These are phyloP conservation scores for Atlantisia rogersi DNA, from an alignment of 2,113 vertebrate genomes.

Conservation along the genomic window DNA sequence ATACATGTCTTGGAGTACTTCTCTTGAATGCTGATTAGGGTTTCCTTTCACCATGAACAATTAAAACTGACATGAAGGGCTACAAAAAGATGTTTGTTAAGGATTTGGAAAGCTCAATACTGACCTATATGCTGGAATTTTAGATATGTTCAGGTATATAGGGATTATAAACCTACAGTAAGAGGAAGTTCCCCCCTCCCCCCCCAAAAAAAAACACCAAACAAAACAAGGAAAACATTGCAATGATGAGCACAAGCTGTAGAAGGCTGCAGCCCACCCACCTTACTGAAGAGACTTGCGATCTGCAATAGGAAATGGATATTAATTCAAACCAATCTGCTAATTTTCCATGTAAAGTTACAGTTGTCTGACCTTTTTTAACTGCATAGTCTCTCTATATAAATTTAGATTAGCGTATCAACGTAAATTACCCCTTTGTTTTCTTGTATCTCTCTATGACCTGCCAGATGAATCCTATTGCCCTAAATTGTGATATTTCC, in stretches of 20 bases:
- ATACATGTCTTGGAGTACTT: slow-evolving; percentile 5
- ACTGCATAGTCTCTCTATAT: background rate
- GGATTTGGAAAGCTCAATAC: background rate
- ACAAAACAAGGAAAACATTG: background rate
- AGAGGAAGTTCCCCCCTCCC: background rate
- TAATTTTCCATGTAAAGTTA: background rate
- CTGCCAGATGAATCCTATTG: background rate
- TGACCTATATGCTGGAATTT: background rate
- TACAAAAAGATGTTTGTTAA: slow-evolving; percentile 5
- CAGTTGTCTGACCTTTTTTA: background rate
- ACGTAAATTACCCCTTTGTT: background rate
- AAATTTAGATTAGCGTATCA: background rate
- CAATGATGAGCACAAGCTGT: background rate
- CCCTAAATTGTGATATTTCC: background rate
- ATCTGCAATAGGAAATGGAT: background rate
- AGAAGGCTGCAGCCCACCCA: background rate
- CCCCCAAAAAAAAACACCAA: background rate
- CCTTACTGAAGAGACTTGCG: background rate
- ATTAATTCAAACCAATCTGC: background rate
- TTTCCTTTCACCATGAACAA: slow-evolving; percentile 25
- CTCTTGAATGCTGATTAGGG: background rate
- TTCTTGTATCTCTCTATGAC: background rate
- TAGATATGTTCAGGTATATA: background rate
- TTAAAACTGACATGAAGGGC: slow-evolving; percentile 30
- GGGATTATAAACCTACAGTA: background rate